Evolutionary conservation across 64 coral and sea anemone species (phyloP).

Genomic region (Montipora cactus): DNA sequence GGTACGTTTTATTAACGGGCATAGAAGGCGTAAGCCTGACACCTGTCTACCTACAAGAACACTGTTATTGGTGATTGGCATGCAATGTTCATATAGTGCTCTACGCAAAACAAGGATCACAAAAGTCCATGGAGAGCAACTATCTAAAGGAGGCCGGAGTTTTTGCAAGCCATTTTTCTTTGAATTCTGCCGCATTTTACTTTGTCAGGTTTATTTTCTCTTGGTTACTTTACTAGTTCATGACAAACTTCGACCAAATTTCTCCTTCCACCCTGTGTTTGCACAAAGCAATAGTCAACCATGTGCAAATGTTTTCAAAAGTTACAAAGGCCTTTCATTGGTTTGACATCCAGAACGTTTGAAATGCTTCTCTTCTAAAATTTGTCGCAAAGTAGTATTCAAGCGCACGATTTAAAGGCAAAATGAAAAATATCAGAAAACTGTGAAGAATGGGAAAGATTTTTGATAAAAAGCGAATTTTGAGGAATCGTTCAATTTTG

Average conservation of each 20-base stretch:
- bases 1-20: constrained; percentile 24
- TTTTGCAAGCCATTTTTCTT: background rate
- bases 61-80: constrained; percentile 29
- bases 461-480: too few species aligned
- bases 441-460: too few species aligned
- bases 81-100: constrained; percentile 7
- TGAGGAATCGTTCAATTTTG: too few species aligned
- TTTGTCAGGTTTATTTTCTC: background rate
- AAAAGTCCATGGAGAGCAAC: background rate
- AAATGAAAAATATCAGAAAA: too few species aligned
- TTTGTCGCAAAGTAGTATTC: background rate
- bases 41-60: constrained; percentile 19
- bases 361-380: background rate
- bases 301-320: constrained; percentile 1
- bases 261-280: background rate
- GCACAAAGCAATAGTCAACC: background rate
- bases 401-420: too few species aligned
- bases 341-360: background rate
- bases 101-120: background rate
- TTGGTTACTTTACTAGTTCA: background rate
- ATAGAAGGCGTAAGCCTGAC: background rate
- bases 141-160: background rate
- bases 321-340: background rate
- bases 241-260: background rate
- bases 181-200: background rate